phyloP scores from a whole-genome alignment of 2,797 vertebrate genomes.

The Scolopax rusticola region DNA sequence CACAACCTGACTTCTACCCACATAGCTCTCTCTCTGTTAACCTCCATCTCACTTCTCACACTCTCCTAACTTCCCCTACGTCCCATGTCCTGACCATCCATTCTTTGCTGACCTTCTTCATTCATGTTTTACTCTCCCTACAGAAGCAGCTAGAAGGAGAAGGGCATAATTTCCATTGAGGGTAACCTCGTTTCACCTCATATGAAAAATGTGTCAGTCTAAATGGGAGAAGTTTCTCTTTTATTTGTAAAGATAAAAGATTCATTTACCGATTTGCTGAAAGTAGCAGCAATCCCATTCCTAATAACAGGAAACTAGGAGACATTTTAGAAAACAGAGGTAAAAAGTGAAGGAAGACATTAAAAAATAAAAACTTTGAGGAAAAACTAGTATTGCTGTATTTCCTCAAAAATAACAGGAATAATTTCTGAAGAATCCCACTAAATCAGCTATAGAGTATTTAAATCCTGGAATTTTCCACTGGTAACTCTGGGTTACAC shows the following conservation, averaged over 20 bases:
- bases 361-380: not conserved
- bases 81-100: not conserved
- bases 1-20: not conserved
- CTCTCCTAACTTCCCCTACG: not conserved
- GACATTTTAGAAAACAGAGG: not conserved
- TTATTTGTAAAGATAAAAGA: not conserved
- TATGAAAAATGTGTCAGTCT: not conserved
- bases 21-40: not conserved
- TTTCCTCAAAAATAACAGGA: not conserved
- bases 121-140: not conserved
- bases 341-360: not conserved
- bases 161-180: not conserved
- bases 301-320: not conserved
- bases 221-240: not conserved
- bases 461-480: not conserved
- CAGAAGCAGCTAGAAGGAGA: not conserved
- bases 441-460: not conserved
- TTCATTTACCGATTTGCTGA: not conserved
- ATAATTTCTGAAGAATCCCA: not conserved
- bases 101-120: not conserved
- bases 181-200: not conserved
- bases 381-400: not conserved
- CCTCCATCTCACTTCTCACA: fast-evolving
- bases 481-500: not conserved
- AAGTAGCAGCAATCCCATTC: not conserved